Evolutionary conservation across 2,888 invertebrate species (phyloP).

Genomic region (Crossocerus cetratus): DNA sequence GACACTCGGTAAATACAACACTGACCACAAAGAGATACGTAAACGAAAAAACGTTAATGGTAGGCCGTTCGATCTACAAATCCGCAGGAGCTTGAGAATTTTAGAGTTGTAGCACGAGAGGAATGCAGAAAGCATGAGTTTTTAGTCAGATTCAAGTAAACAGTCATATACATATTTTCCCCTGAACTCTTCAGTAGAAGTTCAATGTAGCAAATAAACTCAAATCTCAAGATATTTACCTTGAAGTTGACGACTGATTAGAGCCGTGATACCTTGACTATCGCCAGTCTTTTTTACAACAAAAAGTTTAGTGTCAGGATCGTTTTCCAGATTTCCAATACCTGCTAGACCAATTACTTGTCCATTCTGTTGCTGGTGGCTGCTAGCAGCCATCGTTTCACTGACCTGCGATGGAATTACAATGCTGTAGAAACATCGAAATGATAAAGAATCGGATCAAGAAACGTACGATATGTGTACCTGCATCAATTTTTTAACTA

Average conservation of each 20-base stretch:
- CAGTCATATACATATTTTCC: background rate
- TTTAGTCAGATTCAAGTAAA: no score
- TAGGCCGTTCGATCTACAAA: no score
- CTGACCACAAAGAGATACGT: no score
- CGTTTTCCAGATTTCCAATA: conserved; percentile 72
- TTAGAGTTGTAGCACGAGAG: no score
- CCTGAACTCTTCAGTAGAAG: conserved; percentile 1
- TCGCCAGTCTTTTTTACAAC: conserved; percentile 87
- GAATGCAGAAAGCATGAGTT: no score
- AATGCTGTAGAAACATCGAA: background rate
- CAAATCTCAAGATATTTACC: conserved; percentile 77
- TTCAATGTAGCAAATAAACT: conserved; percentile 2
- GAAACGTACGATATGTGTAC: conserved; percentile 73
- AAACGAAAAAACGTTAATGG: no score
- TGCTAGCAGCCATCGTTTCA: conserved; percentile 88
- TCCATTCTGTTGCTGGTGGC: conserved; percentile 82
- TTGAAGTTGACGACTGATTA: conserved; percentile 87
- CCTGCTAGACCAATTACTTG: conserved; percentile 78
- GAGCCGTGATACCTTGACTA: conserved; percentile 87
- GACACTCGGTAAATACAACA: no score
- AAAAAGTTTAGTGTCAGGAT: conserved; percentile 86
- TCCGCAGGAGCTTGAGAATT: no score
- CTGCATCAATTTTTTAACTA: conserved; percentile 92
- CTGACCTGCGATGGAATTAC: conserved; percentile 80
- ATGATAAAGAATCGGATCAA: no score